Base-by-base conservation (phyloP, 2,113 vertebrate genomes). In the Cairina moschata region DNA sequence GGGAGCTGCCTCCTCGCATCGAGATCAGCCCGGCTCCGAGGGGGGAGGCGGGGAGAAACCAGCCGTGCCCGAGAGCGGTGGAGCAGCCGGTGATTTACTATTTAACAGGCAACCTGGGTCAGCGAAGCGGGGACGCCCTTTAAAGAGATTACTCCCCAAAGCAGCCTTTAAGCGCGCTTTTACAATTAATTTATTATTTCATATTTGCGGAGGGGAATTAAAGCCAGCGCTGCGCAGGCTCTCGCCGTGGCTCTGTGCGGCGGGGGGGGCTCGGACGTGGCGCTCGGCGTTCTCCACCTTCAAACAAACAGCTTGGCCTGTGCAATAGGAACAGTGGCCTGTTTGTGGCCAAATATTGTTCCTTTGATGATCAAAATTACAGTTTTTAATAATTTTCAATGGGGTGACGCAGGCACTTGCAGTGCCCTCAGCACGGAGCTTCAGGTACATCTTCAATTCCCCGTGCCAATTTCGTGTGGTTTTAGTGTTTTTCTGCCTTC, bases 131-230 rank as follows among this genome's bases (percentile, higher is more conserved):
- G 91, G 96, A 95, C 12, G 52, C 93, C 92, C 96, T 97, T 98
- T 97, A 86, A 97, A 95, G 93, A 97, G 92, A 97, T 97, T 97
- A 96, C 95, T 96, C 96, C 96, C 96, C 96, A 97, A 97, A 97
- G 94, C 91, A 90, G 93, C 93, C 94, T 97, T 95, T 95, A 91
- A 94, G 86, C n/a, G 88, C 44, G 92, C 95, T 97, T 97, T 96
- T 97, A 76, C 95, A 95, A 87, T 97, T 96, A 96, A 97, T 96
- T 96, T 97, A 96, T 97, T 97, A 93, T 96, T 98, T 97, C 59
- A 54, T 96, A 94, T 97, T 97, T 96, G 94, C 96, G 97, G 91
- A 96, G 91, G 93, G 93, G 90, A 96, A 90, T 97, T 96, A 97
- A 98, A 95, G 91, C 94, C 91, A 95, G 52, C 2, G 50, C 65